Conservation (phyloP, 2,888 invertebrate species). For the Muschampia plurimacula region DNA sequence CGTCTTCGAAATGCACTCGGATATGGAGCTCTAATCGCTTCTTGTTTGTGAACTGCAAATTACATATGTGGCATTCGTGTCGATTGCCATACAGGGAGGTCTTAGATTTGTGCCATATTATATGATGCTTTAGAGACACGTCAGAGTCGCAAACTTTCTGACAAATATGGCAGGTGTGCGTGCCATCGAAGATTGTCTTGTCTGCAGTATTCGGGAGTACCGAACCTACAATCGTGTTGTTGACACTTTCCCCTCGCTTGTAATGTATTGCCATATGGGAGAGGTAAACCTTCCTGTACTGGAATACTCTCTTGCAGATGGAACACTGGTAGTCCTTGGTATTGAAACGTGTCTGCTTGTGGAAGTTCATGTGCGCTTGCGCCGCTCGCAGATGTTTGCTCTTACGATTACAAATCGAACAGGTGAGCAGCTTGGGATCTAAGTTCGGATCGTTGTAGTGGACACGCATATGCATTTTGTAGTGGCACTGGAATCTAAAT, state of each 20-base stretch:
- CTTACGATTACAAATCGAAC: conserved; percentile 73
- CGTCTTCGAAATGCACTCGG: conserved; percentile 80
- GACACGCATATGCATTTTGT: conserved; percentile 76
- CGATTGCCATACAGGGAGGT: conserved; percentile 71
- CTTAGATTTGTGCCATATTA: conserved; percentile 77
- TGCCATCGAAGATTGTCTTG: conserved; percentile 59
- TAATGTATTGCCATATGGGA: conserved; percentile 80
- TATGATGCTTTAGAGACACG: conserved; percentile 74
- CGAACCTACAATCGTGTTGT: conserved; percentile 69
- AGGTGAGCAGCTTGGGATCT: conserved; percentile 73
- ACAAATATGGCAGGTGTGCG: conserved; percentile 74
- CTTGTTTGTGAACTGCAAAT: conserved; percentile 78
- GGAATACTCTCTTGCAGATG: conserved; percentile 79
- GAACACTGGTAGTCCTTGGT: conserved; percentile 80
- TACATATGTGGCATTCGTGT: conserved; percentile 79
- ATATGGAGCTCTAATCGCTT: conserved; percentile 75
- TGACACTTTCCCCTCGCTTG: conserved; percentile 74
- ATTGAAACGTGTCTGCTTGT: conserved; percentile 80
- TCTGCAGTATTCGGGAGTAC: conserved; percentile 54
- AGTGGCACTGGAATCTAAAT: conserved; percentile 77
- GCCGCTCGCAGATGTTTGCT: conserved; percentile 81
- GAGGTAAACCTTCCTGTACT: conserved; percentile 72
- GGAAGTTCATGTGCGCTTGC: conserved; percentile 77
- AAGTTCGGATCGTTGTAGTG: conserved; percentile 74
- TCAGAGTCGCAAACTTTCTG: conserved; percentile 77